Evolutionary conservation across 2,888 invertebrate genomes (phyloP).

Genomic region (Metellina segmentata): DNA sequence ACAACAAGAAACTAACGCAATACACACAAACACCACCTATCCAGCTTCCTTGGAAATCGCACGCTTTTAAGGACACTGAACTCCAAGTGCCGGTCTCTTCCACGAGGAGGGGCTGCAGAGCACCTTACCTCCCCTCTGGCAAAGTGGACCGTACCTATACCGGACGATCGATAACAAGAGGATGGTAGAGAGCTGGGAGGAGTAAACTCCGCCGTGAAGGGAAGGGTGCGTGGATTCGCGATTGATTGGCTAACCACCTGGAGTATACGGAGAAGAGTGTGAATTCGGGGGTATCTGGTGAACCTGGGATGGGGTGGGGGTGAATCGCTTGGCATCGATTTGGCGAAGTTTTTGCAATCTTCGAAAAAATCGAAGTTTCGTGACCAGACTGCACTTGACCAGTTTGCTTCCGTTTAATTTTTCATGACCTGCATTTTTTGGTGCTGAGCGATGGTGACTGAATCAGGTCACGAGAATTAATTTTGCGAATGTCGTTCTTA

Average conservation of each 20-base stretch:
- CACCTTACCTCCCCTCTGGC: slow-evolving; percentile 14
- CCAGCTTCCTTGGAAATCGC: slow-evolving; percentile 20
- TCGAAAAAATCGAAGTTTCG: neutral
- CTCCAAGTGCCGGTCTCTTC: slow-evolving; percentile 40
- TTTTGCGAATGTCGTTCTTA: no score
- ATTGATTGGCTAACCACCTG: slow-evolving; percentile 74
- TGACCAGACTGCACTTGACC: neutral
- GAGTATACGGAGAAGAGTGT: slow-evolving; percentile 42
- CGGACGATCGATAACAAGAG: slow-evolving; percentile 59
- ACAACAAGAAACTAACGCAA: slow-evolving; percentile 28
- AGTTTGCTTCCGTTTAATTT: no score
- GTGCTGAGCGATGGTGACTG: no score
- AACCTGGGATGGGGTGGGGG: slow-evolving; percentile 11
- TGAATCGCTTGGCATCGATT: slow-evolving; percentile 58
- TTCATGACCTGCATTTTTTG: no score
- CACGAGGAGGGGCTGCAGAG: slow-evolving; percentile 51
- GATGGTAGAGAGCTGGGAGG: slow-evolving; percentile 8
- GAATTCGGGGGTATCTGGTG: neutral
- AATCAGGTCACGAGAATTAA: no score
- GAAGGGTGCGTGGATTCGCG: slow-evolving; percentile 40
- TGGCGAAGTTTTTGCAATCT: slow-evolving; percentile 59
- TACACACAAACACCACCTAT: slow-evolving; percentile 45
- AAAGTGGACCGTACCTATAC: slow-evolving; percentile 43
- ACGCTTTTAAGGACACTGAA: slow-evolving; percentile 69
- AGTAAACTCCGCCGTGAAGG: slow-evolving; percentile 61